These are phyloP conservation scores for Benitochromis conjunctus DNA, from an alignment of 2,113 vertebrate genomes.

Conservation along the genomic window DNA sequence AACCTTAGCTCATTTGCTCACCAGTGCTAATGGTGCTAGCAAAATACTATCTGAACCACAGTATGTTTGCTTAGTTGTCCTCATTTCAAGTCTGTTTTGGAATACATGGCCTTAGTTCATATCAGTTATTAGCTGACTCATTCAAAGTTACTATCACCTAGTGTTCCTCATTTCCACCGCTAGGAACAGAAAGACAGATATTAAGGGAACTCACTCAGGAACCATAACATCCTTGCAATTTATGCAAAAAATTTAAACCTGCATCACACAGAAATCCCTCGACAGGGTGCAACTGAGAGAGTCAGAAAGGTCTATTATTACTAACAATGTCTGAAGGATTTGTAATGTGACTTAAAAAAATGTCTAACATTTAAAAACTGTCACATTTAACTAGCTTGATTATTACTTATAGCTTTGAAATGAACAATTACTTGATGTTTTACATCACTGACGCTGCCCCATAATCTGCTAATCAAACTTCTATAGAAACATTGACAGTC, in stretches of 20 bases:
- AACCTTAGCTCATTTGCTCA: not conserved
- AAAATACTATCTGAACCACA: not conserved
- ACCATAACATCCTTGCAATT: not conserved
- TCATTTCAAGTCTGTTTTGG: not conserved
- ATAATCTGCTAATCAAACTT: not conserved
- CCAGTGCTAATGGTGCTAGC: not conserved
- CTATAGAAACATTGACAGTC: not conserved
- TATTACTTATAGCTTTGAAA: not conserved
- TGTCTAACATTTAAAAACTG: not conserved
- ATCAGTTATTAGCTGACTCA: not conserved
- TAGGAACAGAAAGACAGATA: not conserved
- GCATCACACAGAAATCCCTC: not conserved
- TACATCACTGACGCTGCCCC: not conserved
- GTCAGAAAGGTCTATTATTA: not conserved
- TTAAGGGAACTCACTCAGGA: not conserved
- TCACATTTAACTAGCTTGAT: not conserved
- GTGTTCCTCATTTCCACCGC: not conserved
- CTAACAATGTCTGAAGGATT: not conserved
- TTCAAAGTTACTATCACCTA: not conserved
- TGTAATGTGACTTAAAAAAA: not conserved
- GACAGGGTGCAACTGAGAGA: not conserved
- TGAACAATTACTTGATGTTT: not conserved
- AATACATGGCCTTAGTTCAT: not conserved
- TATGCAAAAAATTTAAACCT: not conserved
- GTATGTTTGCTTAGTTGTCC: not conserved